A percentile compares a stretch with the other conserved stretches of the same genome.
phyloP scores from a whole-genome alignment of 2,113 vertebrate genomes.

The Ctenodactylus gundi region DNA sequence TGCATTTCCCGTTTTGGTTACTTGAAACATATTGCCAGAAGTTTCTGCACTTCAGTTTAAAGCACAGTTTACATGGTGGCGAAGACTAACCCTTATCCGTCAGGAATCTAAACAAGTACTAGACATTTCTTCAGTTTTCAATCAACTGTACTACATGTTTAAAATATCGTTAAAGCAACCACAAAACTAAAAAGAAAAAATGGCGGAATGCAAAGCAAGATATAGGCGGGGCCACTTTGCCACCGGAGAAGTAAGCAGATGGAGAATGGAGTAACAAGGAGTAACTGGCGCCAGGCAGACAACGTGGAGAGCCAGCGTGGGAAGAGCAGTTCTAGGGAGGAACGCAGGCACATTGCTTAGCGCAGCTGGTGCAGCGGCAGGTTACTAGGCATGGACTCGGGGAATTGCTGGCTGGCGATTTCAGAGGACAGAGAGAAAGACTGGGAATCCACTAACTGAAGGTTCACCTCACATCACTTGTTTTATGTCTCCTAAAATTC shows the following conservation, averaged over 20 bases:
- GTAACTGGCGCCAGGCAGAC: conserved; percentile 24
- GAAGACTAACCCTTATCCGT: conserved; percentile 56
- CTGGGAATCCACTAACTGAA: not conserved
- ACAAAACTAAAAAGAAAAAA: conserved; percentile 28
- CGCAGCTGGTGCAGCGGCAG: not conserved
- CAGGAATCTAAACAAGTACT: conserved; percentile 54
- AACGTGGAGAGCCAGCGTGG: not conserved
- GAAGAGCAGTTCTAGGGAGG: not conserved
- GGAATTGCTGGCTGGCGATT: not conserved
- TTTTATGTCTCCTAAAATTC: not conserved
- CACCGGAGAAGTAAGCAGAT: conserved; percentile 54
- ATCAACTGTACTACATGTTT: conserved; percentile 63
- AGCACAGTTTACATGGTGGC: conserved; percentile 21
- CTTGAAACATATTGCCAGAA: conserved; percentile 70
- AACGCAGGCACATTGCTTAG: not conserved
- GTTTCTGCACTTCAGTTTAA: conserved; percentile 57
- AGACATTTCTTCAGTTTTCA: conserved; percentile 70
- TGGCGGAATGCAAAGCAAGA: conserved; percentile 31
- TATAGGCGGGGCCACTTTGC: conserved; percentile 31
- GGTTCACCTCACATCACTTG: not conserved
- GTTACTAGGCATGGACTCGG: not conserved
- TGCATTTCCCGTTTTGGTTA: conserved; percentile 63
- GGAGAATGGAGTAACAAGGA: conserved; percentile 22
- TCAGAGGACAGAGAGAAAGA: not conserved
- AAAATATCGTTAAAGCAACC: conserved; percentile 63